Conservation (phyloP, 2,888 invertebrate genomes). For the Girardia tigrina region DNA sequence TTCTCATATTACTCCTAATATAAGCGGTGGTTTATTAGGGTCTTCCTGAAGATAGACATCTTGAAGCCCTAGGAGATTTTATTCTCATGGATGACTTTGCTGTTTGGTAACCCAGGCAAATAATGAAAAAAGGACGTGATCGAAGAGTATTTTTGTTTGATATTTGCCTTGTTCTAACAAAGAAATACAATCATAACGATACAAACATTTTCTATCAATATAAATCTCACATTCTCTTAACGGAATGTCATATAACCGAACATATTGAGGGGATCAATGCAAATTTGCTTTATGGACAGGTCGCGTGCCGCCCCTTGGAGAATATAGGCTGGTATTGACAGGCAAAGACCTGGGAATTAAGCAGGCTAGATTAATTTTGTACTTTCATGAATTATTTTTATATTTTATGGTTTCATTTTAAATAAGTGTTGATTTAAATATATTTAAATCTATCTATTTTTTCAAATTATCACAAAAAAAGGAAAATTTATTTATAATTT, state of each 20-base stretch:
- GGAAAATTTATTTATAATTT: too few species aligned
- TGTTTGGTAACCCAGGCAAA: conserved; percentile 91
- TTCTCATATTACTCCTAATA: too few species aligned
- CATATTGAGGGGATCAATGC: conserved; percentile 93
- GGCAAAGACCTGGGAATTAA: conserved; percentile 63
- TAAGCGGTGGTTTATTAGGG: conserved; percentile 41
- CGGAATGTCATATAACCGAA: conserved; percentile 67
- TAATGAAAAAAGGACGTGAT: conserved; percentile 87
- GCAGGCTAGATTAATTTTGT: too few species aligned
- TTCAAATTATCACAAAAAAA: too few species aligned
- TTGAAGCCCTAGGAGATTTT: conserved; percentile 84
- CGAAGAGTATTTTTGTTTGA: conserved; percentile 92
- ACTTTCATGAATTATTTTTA: too few species aligned
- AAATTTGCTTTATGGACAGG: conserved; percentile 98
- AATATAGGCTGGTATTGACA: conserved; percentile 35
- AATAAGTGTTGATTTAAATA: too few species aligned
- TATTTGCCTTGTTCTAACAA: conserved; percentile 80
- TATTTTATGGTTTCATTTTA: too few species aligned
- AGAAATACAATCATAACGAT: too few species aligned
- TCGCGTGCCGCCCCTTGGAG: conserved; percentile 55
- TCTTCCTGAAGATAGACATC: conserved; percentile 39
- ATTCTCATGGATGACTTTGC: conserved; percentile 86
- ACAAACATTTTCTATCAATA: too few species aligned
- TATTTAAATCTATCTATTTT: too few species aligned
- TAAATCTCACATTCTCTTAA: conserved; percentile 33